phyloP scores from a whole-genome alignment of 92 coral and sea anemone species.

The Phenganax stokvisi region DNA sequence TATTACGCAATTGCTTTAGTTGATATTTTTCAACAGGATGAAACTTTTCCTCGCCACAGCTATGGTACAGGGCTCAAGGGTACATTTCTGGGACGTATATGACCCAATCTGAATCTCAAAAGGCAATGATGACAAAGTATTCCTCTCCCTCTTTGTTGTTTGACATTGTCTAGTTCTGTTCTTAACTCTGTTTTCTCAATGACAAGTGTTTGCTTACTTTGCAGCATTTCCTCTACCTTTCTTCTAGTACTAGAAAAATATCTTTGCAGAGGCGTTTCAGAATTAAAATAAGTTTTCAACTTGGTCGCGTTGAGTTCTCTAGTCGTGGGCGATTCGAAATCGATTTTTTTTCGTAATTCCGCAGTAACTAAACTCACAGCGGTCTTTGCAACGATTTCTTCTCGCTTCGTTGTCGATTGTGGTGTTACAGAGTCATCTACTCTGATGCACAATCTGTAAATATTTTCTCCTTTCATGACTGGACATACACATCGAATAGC shows the following conservation, averaged over 20 bases:
- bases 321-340: neutral
- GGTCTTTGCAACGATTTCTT: constrained; percentile 9
- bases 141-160: neutral
- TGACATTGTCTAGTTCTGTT: neutral
- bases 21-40: constrained; percentile 26
- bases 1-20: constrained; percentile 5
- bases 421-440: constrained; percentile 37
- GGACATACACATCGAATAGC: constrained; percentile 30
- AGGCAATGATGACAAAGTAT: neutral
- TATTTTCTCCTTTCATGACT: constrained; percentile 31
- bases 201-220: constrained; percentile 15
- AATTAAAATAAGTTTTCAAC: neutral
- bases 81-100: constrained; percentile 4
- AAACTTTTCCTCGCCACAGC: constrained; percentile 9
- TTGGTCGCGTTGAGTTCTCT: neutral
- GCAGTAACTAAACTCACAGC: neutral
- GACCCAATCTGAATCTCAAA: constrained; percentile 3
- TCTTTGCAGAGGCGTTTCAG: constrained; percentile 13
- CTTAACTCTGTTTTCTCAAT: neutral
- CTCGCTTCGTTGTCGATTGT: neutral
- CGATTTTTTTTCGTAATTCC: neutral
- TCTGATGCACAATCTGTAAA: constrained; percentile 40
- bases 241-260: constrained; percentile 7
- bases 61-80: neutral
- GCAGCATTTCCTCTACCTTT: neutral